phyloP scores from a whole-genome alignment of 2,888 invertebrate genomes.

The Druceiella hillmani region DNA sequence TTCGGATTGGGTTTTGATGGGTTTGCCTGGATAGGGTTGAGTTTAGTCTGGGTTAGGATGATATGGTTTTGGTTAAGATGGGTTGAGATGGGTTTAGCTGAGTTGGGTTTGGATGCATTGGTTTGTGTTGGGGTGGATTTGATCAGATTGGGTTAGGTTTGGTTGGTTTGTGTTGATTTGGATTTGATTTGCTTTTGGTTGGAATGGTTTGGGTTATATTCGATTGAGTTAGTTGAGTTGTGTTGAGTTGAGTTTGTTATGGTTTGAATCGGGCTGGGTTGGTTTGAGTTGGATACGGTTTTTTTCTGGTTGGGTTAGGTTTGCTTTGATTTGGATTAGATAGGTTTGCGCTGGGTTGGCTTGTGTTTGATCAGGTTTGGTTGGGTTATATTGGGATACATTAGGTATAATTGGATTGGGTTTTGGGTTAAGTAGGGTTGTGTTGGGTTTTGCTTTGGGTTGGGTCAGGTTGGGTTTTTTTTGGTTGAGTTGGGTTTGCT shows the following conservation, averaged over 20 bases:
- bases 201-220: slow-evolving; percentile 16
- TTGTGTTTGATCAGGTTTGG: slow-evolving; percentile 4
- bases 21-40: too few relatives aligned
- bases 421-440: slow-evolving; percentile 10
- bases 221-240: slow-evolving; percentile 18
- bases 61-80: slow-evolving; percentile 10
- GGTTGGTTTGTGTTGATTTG: slow-evolving; percentile 17
- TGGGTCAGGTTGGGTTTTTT: slow-evolving; percentile 17
- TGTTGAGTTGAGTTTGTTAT: slow-evolving; percentile 18
- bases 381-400: slow-evolving; percentile 14
- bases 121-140: slow-evolving; percentile 22
- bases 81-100: slow-evolving; percentile 24
- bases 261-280: slow-evolving; percentile 16
- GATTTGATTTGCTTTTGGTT: slow-evolving; percentile 19
- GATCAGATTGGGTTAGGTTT: slow-evolving; percentile 18
- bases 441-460: slow-evolving; percentile 16
- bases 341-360: slow-evolving; percentile 19
- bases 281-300: too few relatives aligned
- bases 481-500: slow-evolving; percentile 15
- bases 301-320: slow-evolving; percentile 18
- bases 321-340: slow-evolving; percentile 16
- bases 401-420: slow-evolving; percentile 18
- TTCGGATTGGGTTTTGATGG: too few relatives aligned
- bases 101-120: slow-evolving; percentile 24
- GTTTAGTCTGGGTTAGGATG: too few relatives aligned